These are phyloP conservation scores for Thunnus albacares DNA, from an alignment of 2,797 vertebrate genomes.

Conservation along the genomic window DNA sequence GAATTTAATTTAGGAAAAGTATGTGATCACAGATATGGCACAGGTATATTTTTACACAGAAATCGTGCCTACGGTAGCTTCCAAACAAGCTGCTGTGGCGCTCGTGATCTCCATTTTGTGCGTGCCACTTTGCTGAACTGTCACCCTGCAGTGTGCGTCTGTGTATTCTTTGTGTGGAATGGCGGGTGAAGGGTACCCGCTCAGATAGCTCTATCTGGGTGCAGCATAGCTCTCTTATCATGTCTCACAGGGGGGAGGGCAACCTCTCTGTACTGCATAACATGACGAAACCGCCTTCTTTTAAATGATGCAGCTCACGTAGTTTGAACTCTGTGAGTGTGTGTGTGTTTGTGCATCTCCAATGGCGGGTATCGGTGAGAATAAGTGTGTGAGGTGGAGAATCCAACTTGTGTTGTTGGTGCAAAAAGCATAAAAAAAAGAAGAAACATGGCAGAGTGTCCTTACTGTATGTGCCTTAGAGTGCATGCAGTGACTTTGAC, in stretches of 20 bases:
- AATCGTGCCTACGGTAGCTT: background rate
- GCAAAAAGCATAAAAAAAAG: background rate
- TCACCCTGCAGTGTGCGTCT: slow-evolving; percentile 54
- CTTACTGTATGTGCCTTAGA: background rate
- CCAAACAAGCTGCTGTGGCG: background rate
- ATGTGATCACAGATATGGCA: background rate
- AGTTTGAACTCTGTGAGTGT: slow-evolving; percentile 19
- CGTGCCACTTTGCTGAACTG: slow-evolving; percentile 56
- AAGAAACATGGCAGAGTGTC: background rate
- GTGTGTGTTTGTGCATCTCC: background rate
- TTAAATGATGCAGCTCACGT: slow-evolving; percentile 57
- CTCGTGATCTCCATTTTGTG: slow-evolving; percentile 72
- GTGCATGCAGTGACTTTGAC: background rate
- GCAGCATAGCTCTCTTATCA: slow-evolving; percentile 86
- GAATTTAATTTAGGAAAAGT: slow-evolving; percentile 14
- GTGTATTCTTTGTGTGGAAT: slow-evolving; percentile 74
- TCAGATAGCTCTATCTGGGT: slow-evolving; percentile 87
- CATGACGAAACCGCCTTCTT: slow-evolving; percentile 56
- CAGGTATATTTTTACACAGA: slow-evolving; percentile 14
- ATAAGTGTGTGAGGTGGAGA: background rate
- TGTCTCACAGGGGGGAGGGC: slow-evolving; percentile 62
- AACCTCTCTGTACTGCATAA: slow-evolving; percentile 64
- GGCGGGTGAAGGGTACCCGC: slow-evolving; percentile 79
- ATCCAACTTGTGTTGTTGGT: slow-evolving; percentile 13
- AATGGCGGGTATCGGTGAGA: slow-evolving; percentile 2